Conservation (phyloP, 2,888 invertebrate species). For the Apotomis turbidana region DNA sequence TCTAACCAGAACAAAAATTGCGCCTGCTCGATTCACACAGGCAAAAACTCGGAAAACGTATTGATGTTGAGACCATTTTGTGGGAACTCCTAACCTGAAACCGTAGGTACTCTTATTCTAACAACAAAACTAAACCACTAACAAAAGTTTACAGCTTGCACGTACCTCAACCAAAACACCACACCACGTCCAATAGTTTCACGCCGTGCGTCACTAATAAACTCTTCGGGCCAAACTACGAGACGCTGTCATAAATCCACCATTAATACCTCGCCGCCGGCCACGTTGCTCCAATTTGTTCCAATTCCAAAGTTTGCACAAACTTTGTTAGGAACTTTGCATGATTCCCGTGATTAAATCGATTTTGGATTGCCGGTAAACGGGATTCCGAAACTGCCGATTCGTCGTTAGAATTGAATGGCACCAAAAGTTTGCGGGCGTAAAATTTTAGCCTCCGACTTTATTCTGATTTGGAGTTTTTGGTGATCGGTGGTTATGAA, state of each 20-base stretch:
- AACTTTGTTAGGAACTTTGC: constrained; percentile 78
- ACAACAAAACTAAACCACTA: constrained; percentile 6
- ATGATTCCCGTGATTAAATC: constrained; percentile 82
- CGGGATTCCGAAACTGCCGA: constrained; percentile 75
- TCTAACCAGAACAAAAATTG: too few relatives aligned
- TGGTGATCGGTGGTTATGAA: constrained; percentile 44
- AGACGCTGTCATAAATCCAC: constrained; percentile 71
- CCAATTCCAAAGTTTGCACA: constrained; percentile 77
- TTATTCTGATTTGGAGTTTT: constrained; percentile 61
- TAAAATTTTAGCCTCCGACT: constrained; percentile 69
- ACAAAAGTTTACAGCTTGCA: constrained; percentile 17
- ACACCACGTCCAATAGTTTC: constrained; percentile 10
- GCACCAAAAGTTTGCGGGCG: constrained; percentile 67
- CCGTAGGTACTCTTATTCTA: background rate
- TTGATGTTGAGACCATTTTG: background rate
- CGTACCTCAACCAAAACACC: background rate
- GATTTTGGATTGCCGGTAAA: constrained; percentile 78
- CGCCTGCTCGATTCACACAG: too few relatives aligned
- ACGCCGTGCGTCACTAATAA: constrained; percentile 36
- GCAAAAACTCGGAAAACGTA: too few relatives aligned
- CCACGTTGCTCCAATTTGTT: constrained; percentile 79
- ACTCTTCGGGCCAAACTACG: constrained; percentile 50
- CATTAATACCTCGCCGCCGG: constrained; percentile 77
- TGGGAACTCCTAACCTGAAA: background rate
- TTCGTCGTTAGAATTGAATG: constrained; percentile 74